A percentile compares a stretch with the other conserved stretches of the same genome.
Conservation (phyloP, 2,113 vertebrate genomes). For the Tetrao urogallus region DNA sequence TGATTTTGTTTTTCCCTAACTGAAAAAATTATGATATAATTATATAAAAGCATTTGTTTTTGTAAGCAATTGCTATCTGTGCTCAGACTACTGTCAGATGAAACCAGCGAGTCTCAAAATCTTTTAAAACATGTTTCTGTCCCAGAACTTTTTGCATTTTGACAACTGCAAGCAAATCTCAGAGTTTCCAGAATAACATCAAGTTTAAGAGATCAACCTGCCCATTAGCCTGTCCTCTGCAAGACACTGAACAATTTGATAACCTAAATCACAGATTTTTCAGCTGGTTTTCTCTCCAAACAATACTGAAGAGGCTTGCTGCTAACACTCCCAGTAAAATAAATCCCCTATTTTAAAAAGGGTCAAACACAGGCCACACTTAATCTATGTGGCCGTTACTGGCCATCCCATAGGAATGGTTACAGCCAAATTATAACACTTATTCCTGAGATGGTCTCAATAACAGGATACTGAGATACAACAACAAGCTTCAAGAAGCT, state of each 20-base stretch:
- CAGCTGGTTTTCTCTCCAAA: neutral
- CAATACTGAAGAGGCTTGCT: neutral
- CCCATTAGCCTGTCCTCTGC: neutral
- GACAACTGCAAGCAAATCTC: conserved; percentile 2
- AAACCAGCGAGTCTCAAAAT: conserved; percentile 7
- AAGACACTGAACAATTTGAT: neutral
- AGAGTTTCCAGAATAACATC: neutral
- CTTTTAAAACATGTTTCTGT: neutral
- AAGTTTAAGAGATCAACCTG: neutral
- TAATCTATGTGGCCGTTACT: neutral
- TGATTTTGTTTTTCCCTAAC: neutral
- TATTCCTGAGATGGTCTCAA: neutral
- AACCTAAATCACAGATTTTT: neutral
- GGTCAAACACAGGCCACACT: neutral
- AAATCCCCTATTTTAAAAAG: neutral
- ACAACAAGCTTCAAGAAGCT: neutral
- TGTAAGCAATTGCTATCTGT: neutral
- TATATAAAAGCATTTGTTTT: conserved; percentile 18
- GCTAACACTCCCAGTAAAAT: neutral
- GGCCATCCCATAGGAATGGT: neutral
- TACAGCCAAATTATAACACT: neutral
- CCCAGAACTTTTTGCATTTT: conserved; percentile 8
- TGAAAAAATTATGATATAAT: neutral
- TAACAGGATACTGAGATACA: neutral
- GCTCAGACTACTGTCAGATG: neutral